Evolutionary conservation across 2,888 invertebrate genomes (phyloP).

Genomic region (Artemia sinica): DNA sequence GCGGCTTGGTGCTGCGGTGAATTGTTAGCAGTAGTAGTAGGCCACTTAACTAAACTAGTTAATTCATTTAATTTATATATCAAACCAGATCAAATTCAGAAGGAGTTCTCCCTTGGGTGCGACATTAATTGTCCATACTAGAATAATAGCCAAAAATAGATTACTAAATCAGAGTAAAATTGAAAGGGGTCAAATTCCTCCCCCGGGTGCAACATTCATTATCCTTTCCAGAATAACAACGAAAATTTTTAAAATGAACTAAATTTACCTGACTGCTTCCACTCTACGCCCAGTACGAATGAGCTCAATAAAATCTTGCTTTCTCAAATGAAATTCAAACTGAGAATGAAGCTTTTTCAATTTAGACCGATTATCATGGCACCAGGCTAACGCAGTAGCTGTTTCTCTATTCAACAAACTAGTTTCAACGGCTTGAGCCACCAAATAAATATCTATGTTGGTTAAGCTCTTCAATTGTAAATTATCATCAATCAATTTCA

Average conservation of each 20-base stretch:
- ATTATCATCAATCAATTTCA: slow-evolving; percentile 27
- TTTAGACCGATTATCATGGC: slow-evolving; percentile 88
- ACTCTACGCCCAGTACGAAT: slow-evolving; percentile 66
- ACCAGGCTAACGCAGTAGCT: slow-evolving; percentile 76
- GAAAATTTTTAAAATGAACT: background rate
- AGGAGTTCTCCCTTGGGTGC: no score
- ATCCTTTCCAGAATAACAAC: slow-evolving; percentile 16
- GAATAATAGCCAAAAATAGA: background rate
- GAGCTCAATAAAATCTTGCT: slow-evolving; percentile 87
- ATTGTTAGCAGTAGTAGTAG: no score
- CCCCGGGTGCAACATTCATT: background rate
- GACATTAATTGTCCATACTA: no score
- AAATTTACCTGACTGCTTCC: slow-evolving; percentile 58
- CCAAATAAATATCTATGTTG: slow-evolving; percentile 52
- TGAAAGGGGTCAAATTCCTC: background rate
- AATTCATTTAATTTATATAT: no score
- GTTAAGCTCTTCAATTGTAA: slow-evolving; percentile 64
- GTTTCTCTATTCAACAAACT: slow-evolving; percentile 67
- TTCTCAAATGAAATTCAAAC: slow-evolving; percentile 81
- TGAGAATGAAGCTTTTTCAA: slow-evolving; percentile 79
- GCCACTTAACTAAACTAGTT: no score
- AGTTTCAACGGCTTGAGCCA: slow-evolving; percentile 49
- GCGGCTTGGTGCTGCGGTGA: no score
- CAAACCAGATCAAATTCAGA: no score
- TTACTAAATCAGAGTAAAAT: background rate